Conservation (phyloP, 2,888 invertebrate genomes). For the Cotesia congregata region DNA sequence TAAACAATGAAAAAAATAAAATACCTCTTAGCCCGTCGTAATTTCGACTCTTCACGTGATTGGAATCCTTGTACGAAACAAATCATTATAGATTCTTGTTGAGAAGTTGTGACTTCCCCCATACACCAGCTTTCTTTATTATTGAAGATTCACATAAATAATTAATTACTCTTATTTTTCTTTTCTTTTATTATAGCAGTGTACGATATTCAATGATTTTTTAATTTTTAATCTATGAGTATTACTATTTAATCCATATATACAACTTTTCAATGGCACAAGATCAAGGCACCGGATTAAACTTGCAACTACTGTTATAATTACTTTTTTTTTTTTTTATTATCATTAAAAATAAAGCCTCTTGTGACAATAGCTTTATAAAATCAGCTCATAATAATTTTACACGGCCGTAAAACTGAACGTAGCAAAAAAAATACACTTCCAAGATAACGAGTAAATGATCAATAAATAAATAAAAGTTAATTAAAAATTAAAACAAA, state of each 20-base stretch:
- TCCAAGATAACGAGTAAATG: background rate
- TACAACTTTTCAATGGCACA: background rate
- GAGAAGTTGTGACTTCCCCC: slow-evolving; percentile 58
- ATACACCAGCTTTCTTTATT: slow-evolving; percentile 49
- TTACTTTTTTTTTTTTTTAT: background rate
- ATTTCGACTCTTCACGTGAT: slow-evolving; percentile 63
- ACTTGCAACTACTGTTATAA: background rate
- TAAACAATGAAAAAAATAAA: background rate
- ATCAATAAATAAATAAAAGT: background rate
- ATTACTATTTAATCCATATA: background rate
- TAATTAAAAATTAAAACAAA: background rate
- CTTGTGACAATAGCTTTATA: too few relatives aligned
- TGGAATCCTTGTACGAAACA: slow-evolving; percentile 80
- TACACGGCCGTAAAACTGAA: background rate
- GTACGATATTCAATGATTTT: too few relatives aligned
- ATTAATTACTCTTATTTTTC: too few relatives aligned
- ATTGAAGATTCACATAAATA: background rate
- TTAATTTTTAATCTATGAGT: too few relatives aligned
- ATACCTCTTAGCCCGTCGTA: slow-evolving; percentile 63
- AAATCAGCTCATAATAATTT: background rate
- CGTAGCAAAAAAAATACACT: background rate
- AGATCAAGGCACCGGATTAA: background rate
- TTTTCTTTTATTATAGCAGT: too few relatives aligned
- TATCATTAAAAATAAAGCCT: background rate
- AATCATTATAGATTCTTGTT: slow-evolving; percentile 75